Base-by-base conservation (phyloP, 2,888 invertebrate genomes). In the Eristalinus sepulchralis region DNA sequence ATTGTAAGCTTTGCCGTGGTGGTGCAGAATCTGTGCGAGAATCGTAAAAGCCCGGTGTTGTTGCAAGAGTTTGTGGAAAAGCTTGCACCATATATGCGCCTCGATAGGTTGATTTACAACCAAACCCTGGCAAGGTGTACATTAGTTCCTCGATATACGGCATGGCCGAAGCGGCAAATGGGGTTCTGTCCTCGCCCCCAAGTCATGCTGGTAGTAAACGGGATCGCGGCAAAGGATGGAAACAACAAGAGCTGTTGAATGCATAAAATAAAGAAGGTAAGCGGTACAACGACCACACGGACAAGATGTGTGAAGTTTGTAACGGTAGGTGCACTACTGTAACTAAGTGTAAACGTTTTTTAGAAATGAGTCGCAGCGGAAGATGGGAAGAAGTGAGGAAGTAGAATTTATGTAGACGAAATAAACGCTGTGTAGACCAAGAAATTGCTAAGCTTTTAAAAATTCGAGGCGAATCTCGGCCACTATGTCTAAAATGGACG, bases 61-160 rank as follows among this genome's bases (percentile, higher is more conserved):
- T 0, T 75, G n/a, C 70, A 75, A 27, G 79, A 79, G 33, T 67
- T 83, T 13, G 34, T 67, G 10, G 77, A 78, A 3, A 83, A 79
- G 39, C 60, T 83, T 6, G 73, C 78, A 2, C 33, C 73, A 0
- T 22, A 27, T 5, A 47, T 78, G 10, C 72, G 68, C 5, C 73
- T 78, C 9, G 33, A 67, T 20, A 72, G 72, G 83, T 67, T 59
- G 3, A 33, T 67, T 20, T 36, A 83, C 67, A 83, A 72, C n/a
- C 67, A 60, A 34, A 39, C 13, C 1, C 22, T 68, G n/a, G 33
- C 76, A 5, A 67, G 9, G 5, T 76, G 76, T 8, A 76, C 47
- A 2, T 77, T 9, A 77, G 22, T 17, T 4, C 17, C 10, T 77
- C 62, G 68, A 55, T 66, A 10, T 77, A 76, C 24, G 17, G 8